These are phyloP conservation scores for Pseudolaguvia tuberculata DNA, from an alignment of 2,113 vertebrate genomes.

Conservation along the genomic window DNA sequence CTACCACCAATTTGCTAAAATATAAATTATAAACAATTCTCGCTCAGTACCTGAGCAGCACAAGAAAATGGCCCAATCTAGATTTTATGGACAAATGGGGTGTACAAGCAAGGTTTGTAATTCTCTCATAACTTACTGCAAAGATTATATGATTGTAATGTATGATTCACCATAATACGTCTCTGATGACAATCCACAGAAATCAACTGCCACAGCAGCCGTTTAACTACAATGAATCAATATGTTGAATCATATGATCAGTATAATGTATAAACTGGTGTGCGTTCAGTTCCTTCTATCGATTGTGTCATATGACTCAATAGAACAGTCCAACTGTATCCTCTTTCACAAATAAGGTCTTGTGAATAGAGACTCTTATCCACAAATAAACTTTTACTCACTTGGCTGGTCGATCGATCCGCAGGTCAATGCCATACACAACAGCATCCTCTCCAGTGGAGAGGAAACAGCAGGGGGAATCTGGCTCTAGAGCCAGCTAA, in stretches of 20 bases:
- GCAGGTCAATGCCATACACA: constrained; percentile 89
- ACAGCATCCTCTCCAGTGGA: constrained; percentile 96
- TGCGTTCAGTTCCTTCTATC: not conserved
- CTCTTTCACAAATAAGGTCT: not conserved
- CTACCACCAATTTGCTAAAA: constrained; percentile 86
- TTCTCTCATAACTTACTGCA: no score
- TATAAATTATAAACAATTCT: no score
- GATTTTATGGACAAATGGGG: no score
- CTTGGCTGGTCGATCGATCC: constrained; percentile 87
- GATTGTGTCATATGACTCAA: not conserved
- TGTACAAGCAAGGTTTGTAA: no score
- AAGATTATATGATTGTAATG: not conserved
- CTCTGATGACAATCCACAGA: not conserved
- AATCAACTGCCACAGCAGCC: no score
- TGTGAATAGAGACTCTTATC: no score
- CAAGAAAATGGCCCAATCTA: no score
- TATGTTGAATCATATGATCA: not conserved
- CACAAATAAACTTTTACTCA: constrained; percentile 62
- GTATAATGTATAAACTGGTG: not conserved
- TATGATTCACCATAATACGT: not conserved
- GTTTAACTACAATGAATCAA: not conserved
- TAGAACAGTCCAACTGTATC: not conserved
- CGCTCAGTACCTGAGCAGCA: no score
- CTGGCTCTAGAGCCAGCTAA: constrained; percentile 92
- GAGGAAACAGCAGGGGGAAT: constrained; percentile 93